Base-by-base conservation (phyloP, 1,140 invertebrate genomes). In the Solen grandis region DNA sequence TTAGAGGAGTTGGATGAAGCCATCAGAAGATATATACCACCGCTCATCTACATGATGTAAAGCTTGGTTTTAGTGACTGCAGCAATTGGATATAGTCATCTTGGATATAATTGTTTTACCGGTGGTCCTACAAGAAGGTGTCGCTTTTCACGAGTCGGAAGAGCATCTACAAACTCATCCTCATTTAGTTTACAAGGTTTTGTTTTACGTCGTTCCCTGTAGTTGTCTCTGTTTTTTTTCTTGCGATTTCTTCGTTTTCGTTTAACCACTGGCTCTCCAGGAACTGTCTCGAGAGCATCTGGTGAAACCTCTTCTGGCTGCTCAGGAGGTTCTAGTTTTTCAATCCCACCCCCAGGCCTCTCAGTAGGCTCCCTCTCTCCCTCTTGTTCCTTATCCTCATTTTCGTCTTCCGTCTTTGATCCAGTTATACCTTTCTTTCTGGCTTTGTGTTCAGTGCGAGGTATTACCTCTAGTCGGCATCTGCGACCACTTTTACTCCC, bases 391-490 rank as follows among this genome's bases (percentile, higher is more conserved):
- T 19, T 46, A 10, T 46, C 41, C 8, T 19, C 41, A 46, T 46
- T 46, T 10, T 46, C 52, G 25, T 57, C 46, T 19, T 38, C 19
- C 0, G 55, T 54, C 50, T 60, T 36, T 3, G 5, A 29, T 8
- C 36, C 38, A 1, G 19, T 41, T 13, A 5, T 16, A 0, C 54
- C 75, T 41, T 68, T 46, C 31, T 57, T 78, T 46, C 65, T 55
- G 2, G 65, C 52, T 60, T 69, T 78, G 35, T 78, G 75, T 35
- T 78, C 75, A 8, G 31, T 78, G 38, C 65, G 16, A 14, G 50
- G 63, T 38, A 78, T 78, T 3, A 78, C 75, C 27, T 78, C 75
- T 19, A 78, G 35, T 5, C 75, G 63, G 57, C 75, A 78, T 27
- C 75, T 5, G 31, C 65, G 38, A 27, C 75, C 25, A 38, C 60